Evolutionary conservation across 2,888 invertebrate genomes (phyloP), one percentile per base, ranked within the genome.

Genomic region (Agapetus fuscipes): DNA sequence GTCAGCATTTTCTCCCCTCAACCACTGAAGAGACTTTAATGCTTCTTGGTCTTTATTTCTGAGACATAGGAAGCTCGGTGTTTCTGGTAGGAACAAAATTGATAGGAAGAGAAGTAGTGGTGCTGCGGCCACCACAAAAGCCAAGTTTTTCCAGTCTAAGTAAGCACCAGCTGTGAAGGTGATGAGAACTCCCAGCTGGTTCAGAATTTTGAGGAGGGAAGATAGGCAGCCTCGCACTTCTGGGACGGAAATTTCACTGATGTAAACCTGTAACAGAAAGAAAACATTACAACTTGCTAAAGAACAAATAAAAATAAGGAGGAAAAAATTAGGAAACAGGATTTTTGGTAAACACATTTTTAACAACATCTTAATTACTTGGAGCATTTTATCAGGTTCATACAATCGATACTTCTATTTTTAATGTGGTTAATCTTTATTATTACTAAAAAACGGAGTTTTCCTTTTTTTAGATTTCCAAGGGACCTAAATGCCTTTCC

Each of bases 231-330:
- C 93, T 48, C 93, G 71, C 53, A 88, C 81, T 45, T 85, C 81
- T 16, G 88, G 84, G 25, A 87, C 81, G 12, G 91, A 82, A 52
- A 90, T 88, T 66, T 94, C 93, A 50, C 88, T 87, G 52, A 93
- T 81, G 67, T 91, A 94, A 46, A 91, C 86, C 80, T 72, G 74
- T 58, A 53, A 61, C 57, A 63, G 62, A 33, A 17, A 35, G n/a
- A n/a, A n/a, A n/a, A n/a, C n/a, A n/a, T n/a, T n/a, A n/a, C n/a
- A n/a, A n/a, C n/a, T 24, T 24, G 25, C n/a, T 9, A 24, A 9
- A 9, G 25, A 24, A 9, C 7, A 9, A 24, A 24, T 24, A 24
- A 9, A 24, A 24, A 9, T 9, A 7, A 24, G 25, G 25, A 9
- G 25, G 10, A 9, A 24, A 7, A 9, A 24, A 24, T 24, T 9